Base-by-base conservation (phyloP, 2,113 vertebrate genomes). In the Carollia perspicillata region DNA sequence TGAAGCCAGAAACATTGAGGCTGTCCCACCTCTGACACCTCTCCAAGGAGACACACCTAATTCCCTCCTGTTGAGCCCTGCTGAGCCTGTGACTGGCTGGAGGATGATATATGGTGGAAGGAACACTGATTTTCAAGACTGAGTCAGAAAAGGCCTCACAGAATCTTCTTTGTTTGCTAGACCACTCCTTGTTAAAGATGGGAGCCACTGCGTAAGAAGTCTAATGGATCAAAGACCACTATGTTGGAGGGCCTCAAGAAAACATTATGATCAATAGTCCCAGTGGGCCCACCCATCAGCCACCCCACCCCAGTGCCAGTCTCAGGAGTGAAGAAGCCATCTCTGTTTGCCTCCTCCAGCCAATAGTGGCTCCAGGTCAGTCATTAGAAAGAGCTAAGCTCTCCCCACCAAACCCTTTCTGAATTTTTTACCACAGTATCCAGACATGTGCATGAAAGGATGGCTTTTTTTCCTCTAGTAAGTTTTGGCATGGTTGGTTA, bases 261-360 rank as follows among this genome's bases (percentile, higher is more conserved):
- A 16, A 3, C 28, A 0, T 40, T 49, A 80, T 84, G 40, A 40
- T 12, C 33, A 47, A 33, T 0, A 8, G 16, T 44, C 11, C 44
- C 60, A 13, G 10, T 7, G 11, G 65, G 7, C 30, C 58, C 3
- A 0, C 23, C 18, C 60, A 6, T 12, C 40, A n/a, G n/a, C 40
- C 40, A 26, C 28, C 26, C 22, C 5, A 17, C 9, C 49, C 33
- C 11, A 22, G 20, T 40, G 9, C 12, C 0, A 0, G 20, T 9
- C 42, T 5, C 0, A 6, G 55, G 11, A 53, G 17, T 14, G 22
- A 37, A 81, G 14, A 26, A 9, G 3, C 6, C 42, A 53, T 2
- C 17, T 26, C 12, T 10, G 10, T 6, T 12, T n/a, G 40, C 17
- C 47, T 87, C 51, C 8, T 60, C 60, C 18, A 65, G 35, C 23